A percentile compares a stretch with the other conserved stretches of the same genome.
These are phyloP conservation scores for Lagorchestes hirsutus DNA, from an alignment of 2,797 vertebrate species.

Conservation along the genomic window DNA sequence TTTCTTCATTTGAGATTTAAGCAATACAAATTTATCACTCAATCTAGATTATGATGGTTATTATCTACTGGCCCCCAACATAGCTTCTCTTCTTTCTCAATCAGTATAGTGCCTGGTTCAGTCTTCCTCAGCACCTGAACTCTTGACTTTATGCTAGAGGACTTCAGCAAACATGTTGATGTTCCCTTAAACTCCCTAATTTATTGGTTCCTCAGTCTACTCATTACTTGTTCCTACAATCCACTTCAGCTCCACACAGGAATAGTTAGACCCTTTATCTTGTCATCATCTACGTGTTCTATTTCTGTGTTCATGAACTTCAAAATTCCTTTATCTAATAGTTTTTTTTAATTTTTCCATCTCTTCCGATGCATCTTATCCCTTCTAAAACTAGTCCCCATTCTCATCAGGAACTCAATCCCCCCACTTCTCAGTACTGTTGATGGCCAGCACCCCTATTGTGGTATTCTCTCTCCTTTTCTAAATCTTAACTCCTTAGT, in stretches of 20 bases:
- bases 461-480: not conserved
- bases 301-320: not conserved
- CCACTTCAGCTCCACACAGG: no score
- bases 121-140: not conserved
- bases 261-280: no score
- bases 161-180: not conserved
- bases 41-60: not conserved
- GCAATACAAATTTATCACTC: not conserved
- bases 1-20: not conserved
- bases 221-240: not conserved
- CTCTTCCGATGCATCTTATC: no score
- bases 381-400: not conserved
- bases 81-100: not conserved
- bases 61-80: not conserved
- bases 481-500: no score
- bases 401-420: not conserved
- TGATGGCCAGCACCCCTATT: not conserved
- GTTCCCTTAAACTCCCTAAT: not conserved
- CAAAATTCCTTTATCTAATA: not conserved
- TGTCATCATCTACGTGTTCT: not conserved
- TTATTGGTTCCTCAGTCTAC: not conserved
- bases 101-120: not conserved
- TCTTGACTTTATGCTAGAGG: not conserved
- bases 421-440: not conserved
- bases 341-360: not conserved